Evolutionary conservation across 2,888 invertebrate genomes (phyloP), one percentile per base, ranked within the genome.

Genomic region (Platypus cylindrus): DNA sequence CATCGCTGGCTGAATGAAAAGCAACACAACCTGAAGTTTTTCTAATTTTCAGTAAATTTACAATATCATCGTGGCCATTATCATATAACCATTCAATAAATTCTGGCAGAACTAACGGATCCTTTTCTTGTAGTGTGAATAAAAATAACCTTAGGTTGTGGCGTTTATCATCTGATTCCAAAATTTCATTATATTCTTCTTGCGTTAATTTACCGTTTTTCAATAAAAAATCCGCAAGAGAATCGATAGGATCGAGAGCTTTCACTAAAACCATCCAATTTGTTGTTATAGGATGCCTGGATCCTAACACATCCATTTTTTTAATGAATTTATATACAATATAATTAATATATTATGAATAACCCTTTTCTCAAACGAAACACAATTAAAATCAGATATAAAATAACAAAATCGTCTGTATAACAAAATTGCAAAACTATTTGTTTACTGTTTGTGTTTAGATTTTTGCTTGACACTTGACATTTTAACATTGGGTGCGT

Each of bases 61-160:
- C 48, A 5, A 51, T 34, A 12, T 32, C 14, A 25, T 36, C 17
- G 30, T 50, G 45, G 16, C 43, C 40, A 18, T 44, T 47, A 15
- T 43, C 44, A 22, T 14, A 37, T 16, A 51, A 34, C 26, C 44
- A 39, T 22, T 46, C 37, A 27, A 49, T 13, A 7, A 51, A 37
- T 5, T 37, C 25, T 36, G 43, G 27, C 32, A 44, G 44, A 17
- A 43, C 45, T n/a, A 14, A n/a, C 27, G 45, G 41, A 13, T 43
- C 38, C 34, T 52, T 51, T 29, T 48, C 45, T 16, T 46, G 41
- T 3, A 52, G 28, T 26, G 25, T 33, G 24, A 49, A 48, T 29
- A 52, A 45, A 32, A 52, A 48, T 13, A 44, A 12, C 27, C 49
- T 37, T 32, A 47, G 50, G 27, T 48, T 53, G 25, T 49, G 46